Evolutionary conservation across 2,113 vertebrate genomes (phyloP).

Genomic region (Elephantulus edwardii): DNA sequence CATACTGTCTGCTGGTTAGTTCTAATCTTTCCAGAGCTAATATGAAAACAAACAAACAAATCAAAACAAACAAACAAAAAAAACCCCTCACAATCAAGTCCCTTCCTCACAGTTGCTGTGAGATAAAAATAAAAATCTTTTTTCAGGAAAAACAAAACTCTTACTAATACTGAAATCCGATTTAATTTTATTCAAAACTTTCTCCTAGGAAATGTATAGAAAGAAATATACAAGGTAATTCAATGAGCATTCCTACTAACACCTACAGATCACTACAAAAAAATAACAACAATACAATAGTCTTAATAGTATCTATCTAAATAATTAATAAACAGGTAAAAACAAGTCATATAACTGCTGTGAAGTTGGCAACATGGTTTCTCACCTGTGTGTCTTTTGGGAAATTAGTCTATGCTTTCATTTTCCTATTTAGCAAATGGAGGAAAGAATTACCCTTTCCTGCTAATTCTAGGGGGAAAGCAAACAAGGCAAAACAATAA

Average conservation of each 20-base stretch:
- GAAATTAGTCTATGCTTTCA: background rate
- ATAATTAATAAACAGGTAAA: background rate
- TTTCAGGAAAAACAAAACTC: slow-evolving; percentile 4
- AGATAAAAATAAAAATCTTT: slow-evolving; percentile 33
- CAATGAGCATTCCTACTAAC: background rate
- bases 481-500: background rate
- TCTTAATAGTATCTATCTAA: background rate
- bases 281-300: background rate
- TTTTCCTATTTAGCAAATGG: background rate
- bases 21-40: background rate
- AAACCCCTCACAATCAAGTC: background rate
- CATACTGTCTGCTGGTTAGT: background rate
- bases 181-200: slow-evolving; percentile 18
- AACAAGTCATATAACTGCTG: background rate
- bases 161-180: background rate
- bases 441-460: background rate
- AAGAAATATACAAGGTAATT: background rate
- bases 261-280: background rate
- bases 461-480: background rate
- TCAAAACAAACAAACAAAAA: too few species aligned
- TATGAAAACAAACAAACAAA: background rate
- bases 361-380: background rate
- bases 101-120: background rate
- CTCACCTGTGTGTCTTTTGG: background rate
- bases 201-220: background rate